Evolutionary conservation across 2,888 invertebrate genomes (phyloP), one percentile per base, ranked within the genome.

Genomic region (Lithophane ornitopus): DNA sequence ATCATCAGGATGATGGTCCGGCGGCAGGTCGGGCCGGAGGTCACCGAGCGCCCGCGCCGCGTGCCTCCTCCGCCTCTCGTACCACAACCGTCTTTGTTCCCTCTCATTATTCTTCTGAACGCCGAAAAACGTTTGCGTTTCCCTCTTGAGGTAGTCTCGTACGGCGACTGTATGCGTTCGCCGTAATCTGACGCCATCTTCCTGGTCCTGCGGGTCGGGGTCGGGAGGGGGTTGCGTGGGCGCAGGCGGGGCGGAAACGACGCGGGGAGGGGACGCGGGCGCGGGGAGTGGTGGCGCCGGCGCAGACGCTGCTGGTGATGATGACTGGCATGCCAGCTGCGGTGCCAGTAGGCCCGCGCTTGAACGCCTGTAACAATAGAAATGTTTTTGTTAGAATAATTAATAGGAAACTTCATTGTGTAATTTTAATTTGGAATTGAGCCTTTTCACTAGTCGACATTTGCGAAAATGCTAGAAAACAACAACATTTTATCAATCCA

Each of bases 41-140:
- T 97, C 97, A 19, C 97, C 97, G 86, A 97, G 97, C 92, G 97
- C 98, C 96, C 98, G 97, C 90, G 97, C 97, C 87, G 98, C 98
- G 95, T 98, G 97, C 89, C 98, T 96, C 93, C 98, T 97, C 92
- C 98, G 97, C 92, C 98, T 97, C 91, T 98, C 98, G 90, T 98
- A 96, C 98, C 98, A 98, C 92, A 98, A 94, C 91, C 97, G 97
- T 92, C 97, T 97, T 94, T 98, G 98, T 90, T 97, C 97, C 89
- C 97, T 97, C 92, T 98, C 98, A 87, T 97, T 97, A 88, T 98
- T 98, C 90, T 98, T 98, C 90, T 98, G 98, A 76, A 99, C 98
- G 34, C 98, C 98, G 93, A 99, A 98, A 95, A 98, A 98, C 87
- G 98, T 98, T 75, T 98, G 98, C 76, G 98, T 98, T 93, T 98